Percentiles rank a stretch among this genome's conserved stretches.
These are phyloP conservation scores for Chlorodrepanis virens DNA, from an alignment of 2,113 vertebrate species.

Conservation along the genomic window DNA sequence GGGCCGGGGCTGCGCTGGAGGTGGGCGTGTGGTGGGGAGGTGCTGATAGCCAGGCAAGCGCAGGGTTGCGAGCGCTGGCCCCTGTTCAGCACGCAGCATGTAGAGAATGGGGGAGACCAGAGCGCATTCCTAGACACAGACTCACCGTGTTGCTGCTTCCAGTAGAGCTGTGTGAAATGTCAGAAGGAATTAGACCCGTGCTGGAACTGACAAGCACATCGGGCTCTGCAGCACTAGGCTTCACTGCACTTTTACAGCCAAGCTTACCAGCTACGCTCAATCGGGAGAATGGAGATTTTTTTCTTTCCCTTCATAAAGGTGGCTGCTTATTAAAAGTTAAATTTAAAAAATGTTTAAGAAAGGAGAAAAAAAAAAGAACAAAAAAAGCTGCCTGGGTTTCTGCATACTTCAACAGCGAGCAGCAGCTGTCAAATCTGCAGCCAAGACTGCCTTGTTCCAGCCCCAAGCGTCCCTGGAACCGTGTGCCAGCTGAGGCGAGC, in stretches of 20 bases:
- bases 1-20: neutral
- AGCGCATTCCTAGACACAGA: slow-evolving; percentile 77
- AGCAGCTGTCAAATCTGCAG: neutral
- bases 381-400: neutral
- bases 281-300: neutral
- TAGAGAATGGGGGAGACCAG: slow-evolving; percentile 34
- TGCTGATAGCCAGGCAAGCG: neutral
- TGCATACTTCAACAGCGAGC: neutral
- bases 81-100: neutral
- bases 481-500: neutral
- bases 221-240: neutral
- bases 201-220: neutral
- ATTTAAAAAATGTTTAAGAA: neutral
- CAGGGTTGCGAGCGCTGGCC: neutral
- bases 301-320: neutral
- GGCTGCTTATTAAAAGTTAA: neutral
- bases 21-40: neutral
- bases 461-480: neutral
- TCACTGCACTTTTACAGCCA: neutral
- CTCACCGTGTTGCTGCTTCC: slow-evolving; percentile 68
- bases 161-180: slow-evolving; percentile 71
- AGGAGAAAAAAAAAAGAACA: neutral
- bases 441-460: slow-evolving; percentile 16
- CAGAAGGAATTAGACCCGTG: slow-evolving; percentile 67
- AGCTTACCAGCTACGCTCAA: neutral